Evolutionary conservation across 2,888 invertebrate species (phyloP).

Genomic region (Ectemnius continuus): DNA sequence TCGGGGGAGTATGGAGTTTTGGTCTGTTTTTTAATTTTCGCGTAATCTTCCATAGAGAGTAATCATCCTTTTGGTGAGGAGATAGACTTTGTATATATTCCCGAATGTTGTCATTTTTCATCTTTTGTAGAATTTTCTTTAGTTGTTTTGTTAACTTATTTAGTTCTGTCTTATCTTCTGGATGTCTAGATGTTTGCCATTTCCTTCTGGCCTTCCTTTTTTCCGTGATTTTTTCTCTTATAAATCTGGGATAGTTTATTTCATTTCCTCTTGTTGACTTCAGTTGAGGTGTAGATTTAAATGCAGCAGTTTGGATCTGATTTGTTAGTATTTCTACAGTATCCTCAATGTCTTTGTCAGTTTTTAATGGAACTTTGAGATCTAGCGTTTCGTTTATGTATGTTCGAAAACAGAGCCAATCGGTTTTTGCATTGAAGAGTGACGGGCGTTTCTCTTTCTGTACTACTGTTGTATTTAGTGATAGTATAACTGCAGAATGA

Average conservation of each 20-base stretch:
- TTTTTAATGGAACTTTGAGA: too few relatives aligned
- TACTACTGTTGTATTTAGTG: too few relatives aligned
- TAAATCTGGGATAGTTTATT: too few relatives aligned
- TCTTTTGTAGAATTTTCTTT: neutral
- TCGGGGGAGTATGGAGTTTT: neutral
- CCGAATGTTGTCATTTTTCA: neutral
- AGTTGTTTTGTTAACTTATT: neutral
- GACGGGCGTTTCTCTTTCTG: too few relatives aligned
- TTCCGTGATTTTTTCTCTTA: neutral
- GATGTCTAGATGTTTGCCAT: neutral
- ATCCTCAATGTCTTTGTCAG: too few relatives aligned
- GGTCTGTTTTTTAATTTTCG: conserved; percentile 9
- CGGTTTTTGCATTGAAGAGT: too few relatives aligned
- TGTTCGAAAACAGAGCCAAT: too few relatives aligned
- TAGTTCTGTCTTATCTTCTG: neutral
- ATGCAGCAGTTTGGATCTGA: too few relatives aligned
- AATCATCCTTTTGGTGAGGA: neutral
- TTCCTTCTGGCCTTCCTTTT: neutral
- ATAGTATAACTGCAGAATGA: too few relatives aligned
- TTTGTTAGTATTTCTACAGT: too few relatives aligned
- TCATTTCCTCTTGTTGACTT: neutral
- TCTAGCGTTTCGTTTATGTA: too few relatives aligned
- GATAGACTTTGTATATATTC: neutral
- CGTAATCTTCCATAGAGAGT: conserved; percentile 6
- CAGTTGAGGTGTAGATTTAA: neutral